phyloP scores from a whole-genome alignment of 2,888 invertebrate genomes.

The Conops quadrifasciatus region DNA sequence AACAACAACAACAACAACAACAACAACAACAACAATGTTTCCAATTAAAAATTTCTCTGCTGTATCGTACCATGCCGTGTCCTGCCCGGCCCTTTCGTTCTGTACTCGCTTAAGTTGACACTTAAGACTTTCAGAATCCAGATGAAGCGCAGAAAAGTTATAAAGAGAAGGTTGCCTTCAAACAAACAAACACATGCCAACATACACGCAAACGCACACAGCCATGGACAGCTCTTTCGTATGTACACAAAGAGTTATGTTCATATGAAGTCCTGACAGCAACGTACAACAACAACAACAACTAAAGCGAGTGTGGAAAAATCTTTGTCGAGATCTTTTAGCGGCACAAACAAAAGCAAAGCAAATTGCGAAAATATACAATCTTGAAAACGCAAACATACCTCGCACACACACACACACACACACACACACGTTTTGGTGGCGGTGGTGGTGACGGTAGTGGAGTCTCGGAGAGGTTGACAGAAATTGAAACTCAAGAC shows the following conservation, averaged over 20 bases:
- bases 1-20: conserved; percentile 38
- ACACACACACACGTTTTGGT: conserved; percentile 4
- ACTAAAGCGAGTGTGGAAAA: conserved; percentile 41
- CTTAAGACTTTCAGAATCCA: conserved; percentile 55
- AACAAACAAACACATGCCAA: conserved; percentile 35
- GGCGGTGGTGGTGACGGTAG: too few relatives aligned
- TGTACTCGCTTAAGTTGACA: conserved; percentile 57
- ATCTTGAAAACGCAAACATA: conserved; percentile 13
- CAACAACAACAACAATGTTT: conserved; percentile 49
- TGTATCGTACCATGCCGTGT: conserved; percentile 24
- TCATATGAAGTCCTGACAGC: neutral
- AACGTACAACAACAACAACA: conserved; percentile 23
- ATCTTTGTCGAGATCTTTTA: conserved; percentile 42
- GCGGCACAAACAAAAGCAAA: conserved; percentile 44
- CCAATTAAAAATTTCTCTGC: conserved; percentile 61
- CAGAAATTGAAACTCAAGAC: conserved; percentile 53
- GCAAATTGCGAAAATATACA: conserved; percentile 45
- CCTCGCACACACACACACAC: conserved; percentile 14
- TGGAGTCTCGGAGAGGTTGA: neutral
- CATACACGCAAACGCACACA: conserved; percentile 31
- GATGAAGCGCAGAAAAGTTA: conserved; percentile 27
- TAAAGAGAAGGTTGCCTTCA: neutral
- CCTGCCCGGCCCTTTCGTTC: conserved; percentile 43
- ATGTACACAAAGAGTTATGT: conserved; percentile 32
- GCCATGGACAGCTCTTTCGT: neutral